Evolutionary conservation across 35 echinoderm and acorn worm species (phyloP), one percentile per base, ranked within the genome.

Genomic region (Ophiothrix spiculata): DNA sequence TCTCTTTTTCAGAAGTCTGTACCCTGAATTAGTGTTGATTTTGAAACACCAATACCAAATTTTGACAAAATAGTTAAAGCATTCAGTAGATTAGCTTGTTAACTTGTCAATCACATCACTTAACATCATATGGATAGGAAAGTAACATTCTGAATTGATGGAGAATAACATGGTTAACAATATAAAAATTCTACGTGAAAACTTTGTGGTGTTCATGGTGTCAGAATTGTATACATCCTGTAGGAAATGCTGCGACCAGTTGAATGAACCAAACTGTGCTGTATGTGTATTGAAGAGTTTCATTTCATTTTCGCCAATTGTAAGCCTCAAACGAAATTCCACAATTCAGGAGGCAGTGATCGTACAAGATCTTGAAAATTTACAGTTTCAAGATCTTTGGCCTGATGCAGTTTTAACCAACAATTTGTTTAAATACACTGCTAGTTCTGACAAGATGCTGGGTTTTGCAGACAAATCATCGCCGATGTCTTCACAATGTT

Each of bases 31-130:
- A 49, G 42, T 49, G 42, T 10, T 10, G 42, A 10, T 49, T 49
- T 49, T 10, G 42, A 49, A 19, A 49, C 42, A 49, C 42, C 6
- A 10, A 49, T 19, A 49, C 42, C 42, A 19, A 49, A 49, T 49
- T 19, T 6, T 49, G 42, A 49, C 6, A 49, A 19, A 19, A 49
- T 49, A 10, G 42, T 49, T 49, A 49, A 83, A 80, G 33, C 87
- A 89, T 40, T 16, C 33, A 19, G 56, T 89, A 15, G 79, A 89
- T n/a, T 78, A 81, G 15, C 38, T 56, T 19, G 79, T 74, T 32
- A 89, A 89, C 38, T 79, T 89, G 87, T 89, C 87, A n/a, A 82
- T 42, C 32, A 89, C 80, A 69, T 89, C 87, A 74, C 63, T 74
- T 33, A 89, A 25, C 14, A 79, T 28, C 25, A 89, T 17, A 81